Percentiles rank a stretch among this genome's conserved stretches.
These are phyloP conservation scores for Eutrigla gurnardus DNA, from an alignment of 2,797 vertebrate genomes.

Conservation along the genomic window DNA sequence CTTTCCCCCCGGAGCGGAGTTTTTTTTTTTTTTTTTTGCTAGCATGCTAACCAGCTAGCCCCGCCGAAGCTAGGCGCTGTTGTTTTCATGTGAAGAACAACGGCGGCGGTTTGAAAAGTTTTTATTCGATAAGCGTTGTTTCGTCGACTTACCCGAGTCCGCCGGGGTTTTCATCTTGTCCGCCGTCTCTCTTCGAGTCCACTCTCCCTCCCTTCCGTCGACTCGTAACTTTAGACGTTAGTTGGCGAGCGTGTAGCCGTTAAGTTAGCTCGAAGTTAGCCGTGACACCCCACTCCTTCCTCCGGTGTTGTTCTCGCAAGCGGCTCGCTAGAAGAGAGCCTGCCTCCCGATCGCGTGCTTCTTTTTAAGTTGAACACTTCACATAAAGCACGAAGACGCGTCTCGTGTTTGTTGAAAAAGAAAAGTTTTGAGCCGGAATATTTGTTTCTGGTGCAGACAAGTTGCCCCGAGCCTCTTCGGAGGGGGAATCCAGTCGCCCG, in stretches of 20 bases:
- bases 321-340: slow-evolving; percentile 30
- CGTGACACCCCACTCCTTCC: slow-evolving; percentile 63
- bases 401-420: background rate
- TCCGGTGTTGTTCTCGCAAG: slow-evolving; percentile 68
- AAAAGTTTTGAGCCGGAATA: slow-evolving; percentile 34
- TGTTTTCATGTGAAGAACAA: slow-evolving; percentile 51
- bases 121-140: background rate
- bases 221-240: slow-evolving; percentile 62
- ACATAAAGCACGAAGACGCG: background rate
- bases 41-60: slow-evolving; percentile 73
- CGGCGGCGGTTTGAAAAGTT: background rate
- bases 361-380: slow-evolving; percentile 9
- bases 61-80: slow-evolving; percentile 51
- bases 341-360: background rate
- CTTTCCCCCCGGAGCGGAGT: slow-evolving; percentile 65
- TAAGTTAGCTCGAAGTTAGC: slow-evolving; percentile 70
- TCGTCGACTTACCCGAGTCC: slow-evolving; percentile 79
- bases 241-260: slow-evolving; percentile 65
- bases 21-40: slow-evolving; percentile 37
- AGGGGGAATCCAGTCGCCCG: slow-evolving; percentile 56
- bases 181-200: slow-evolving; percentile 41
- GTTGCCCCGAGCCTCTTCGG: slow-evolving; percentile 57
- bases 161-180: slow-evolving; percentile 84
- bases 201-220: slow-evolving; percentile 54
- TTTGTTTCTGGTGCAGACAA: slow-evolving; percentile 48